Base-by-base conservation (phyloP, 2,888 invertebrate species). In the Phalangium opilio region DNA sequence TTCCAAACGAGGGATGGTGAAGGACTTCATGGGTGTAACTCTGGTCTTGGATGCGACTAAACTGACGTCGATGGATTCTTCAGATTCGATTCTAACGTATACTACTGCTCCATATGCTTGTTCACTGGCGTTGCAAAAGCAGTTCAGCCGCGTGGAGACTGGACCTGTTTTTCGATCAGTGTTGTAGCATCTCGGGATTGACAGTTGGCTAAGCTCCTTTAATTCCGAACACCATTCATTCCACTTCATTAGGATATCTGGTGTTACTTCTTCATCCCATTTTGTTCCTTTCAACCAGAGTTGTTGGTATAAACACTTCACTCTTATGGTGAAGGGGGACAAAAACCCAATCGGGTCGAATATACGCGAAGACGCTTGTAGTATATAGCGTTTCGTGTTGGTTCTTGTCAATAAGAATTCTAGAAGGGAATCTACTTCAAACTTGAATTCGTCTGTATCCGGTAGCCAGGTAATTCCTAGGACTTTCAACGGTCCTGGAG, bases 251-350 rank as follows among this genome's bases (percentile, higher is more conserved):
- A 17, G 14, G 2, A 53, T 18, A 7, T 33, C 34, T 14, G 41
- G 46, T 7, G 54, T 50, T 11, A 59, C 38, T 4, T 33, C n/a
- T 12, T 53, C 52, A 51, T 61, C 59, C 59, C 60, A 60, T 2
- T 36, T 45, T 3, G 52, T 7, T 3, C 52, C 49, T 8, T 36
- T 17, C 12, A 45, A 38, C 59, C 60, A 61, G 3, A 59, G 21
- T 4, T 53, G 33, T 50, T 60, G 59, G 17, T 61, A 45, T 4
- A 60, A 21, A 2, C 27, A 27, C 8, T 27, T 27, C 27, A 27
- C 27, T 27, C 27, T 27, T 4, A 27, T 27, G 8, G 27, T 27
- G 27, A 27, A 27, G 8, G 27, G 27, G 8, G 27, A 27, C 8
- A 27, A 27, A 8, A 27, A 27, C 27, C 27, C 27, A 27, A 27